Percentiles rank a stretch among this genome's conserved stretches.
These are phyloP conservation scores for Pseudopodoces humilis DNA, from an alignment of 2,113 vertebrate species.

Conservation along the genomic window DNA sequence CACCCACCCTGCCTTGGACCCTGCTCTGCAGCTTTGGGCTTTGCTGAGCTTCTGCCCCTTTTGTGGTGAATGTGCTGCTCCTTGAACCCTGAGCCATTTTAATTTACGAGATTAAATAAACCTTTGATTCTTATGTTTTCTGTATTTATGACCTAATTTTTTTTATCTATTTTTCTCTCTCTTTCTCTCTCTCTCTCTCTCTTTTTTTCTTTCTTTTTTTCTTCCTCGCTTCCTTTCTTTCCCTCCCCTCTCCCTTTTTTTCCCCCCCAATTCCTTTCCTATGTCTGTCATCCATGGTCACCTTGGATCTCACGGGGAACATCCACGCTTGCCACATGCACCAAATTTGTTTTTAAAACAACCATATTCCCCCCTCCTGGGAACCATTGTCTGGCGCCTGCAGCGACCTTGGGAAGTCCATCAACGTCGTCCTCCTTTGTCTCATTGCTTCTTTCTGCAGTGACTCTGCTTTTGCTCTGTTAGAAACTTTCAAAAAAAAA, in stretches of 20 bases:
- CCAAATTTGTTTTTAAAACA: constrained; percentile 72
- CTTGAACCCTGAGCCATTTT: constrained; percentile 72
- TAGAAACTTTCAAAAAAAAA: constrained; percentile 74
- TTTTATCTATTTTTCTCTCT: constrained; percentile 84
- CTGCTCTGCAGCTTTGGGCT: constrained; percentile 72
- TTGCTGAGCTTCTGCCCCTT: constrained; percentile 74
- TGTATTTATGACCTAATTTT: constrained; percentile 95
- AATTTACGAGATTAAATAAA: constrained; percentile 81
- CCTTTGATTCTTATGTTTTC: constrained; percentile 85
- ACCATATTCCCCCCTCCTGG: constrained; percentile 70
- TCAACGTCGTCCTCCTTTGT: constrained; percentile 85
- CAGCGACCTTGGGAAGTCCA: constrained; percentile 89
- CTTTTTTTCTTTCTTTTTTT: constrained; percentile 60
- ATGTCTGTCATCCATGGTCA: constrained; percentile 78
- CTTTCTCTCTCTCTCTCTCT: constrained; percentile 71
- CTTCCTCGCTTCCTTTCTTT: constrained; percentile 50
- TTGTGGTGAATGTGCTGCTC: constrained; percentile 56
- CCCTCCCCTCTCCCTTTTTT: constrained; percentile 48
- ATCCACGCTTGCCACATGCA: constrained; percentile 76
- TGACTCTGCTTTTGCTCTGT: constrained; percentile 87
- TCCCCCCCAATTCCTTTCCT: constrained; percentile 48
- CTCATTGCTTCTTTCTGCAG: constrained; percentile 87
- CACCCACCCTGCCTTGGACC: constrained; percentile 27
- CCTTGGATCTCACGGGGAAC: constrained; percentile 85
- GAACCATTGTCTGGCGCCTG: constrained; percentile 72